These are phyloP conservation scores for Cephus pulcher DNA, from an alignment of 2,888 invertebrate species.

Conservation along the genomic window DNA sequence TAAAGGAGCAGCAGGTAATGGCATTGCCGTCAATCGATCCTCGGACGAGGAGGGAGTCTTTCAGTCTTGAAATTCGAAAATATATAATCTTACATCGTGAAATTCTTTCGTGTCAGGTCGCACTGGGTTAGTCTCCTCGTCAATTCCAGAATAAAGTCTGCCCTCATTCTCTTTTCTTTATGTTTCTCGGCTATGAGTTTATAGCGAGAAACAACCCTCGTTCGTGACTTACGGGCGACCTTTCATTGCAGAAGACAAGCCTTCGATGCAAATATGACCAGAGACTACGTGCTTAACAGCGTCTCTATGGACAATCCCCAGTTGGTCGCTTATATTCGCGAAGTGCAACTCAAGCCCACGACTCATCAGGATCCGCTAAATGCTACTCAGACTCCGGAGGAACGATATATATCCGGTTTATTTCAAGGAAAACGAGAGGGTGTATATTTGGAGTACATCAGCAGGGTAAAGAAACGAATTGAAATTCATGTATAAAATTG, in stretches of 20 bases:
- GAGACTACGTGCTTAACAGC: constrained; percentile 79
- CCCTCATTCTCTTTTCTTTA: background rate
- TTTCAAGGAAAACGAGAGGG: constrained; percentile 65
- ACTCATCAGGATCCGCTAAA: constrained; percentile 52
- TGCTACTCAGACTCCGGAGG: constrained; percentile 67
- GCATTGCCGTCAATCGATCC: background rate
- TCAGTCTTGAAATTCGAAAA: background rate
- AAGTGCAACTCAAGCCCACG: constrained; percentile 73
- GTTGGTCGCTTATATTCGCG: constrained; percentile 80
- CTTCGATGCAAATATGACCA: constrained; percentile 83
- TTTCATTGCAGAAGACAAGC: constrained; percentile 69
- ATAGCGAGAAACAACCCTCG: background rate
- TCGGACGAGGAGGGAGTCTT: background rate
- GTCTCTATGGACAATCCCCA: constrained; percentile 82
- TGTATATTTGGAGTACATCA: constrained; percentile 61
- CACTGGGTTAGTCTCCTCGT: background rate
- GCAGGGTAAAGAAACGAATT: constrained; percentile 53
- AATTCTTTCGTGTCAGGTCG: background rate
- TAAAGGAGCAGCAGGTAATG: background rate
- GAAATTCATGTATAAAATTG: constrained; percentile 43
- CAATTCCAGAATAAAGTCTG: constrained; percentile 2
- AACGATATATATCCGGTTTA: constrained; percentile 65
- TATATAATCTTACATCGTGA: background rate
- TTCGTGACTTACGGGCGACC: constrained; percentile 9
- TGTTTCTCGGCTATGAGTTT: background rate